Evolutionary conservation across 1,140 invertebrate genomes (phyloP).

Genomic region (Pseudomyrmex cubaensis): DNA sequence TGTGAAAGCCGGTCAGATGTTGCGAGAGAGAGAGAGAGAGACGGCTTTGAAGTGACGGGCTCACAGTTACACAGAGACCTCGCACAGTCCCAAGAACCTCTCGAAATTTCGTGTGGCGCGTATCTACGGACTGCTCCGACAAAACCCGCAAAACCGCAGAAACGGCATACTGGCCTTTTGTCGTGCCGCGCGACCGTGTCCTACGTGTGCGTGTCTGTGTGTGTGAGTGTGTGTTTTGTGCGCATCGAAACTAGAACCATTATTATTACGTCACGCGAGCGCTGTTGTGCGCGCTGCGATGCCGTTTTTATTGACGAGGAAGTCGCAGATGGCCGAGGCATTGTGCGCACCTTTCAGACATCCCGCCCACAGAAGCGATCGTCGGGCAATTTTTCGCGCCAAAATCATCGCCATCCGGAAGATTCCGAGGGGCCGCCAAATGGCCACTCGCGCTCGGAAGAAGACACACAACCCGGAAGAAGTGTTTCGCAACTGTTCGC

Average conservation of each 20-base stretch:
- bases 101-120: slow-evolving; percentile 68
- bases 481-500: slow-evolving; percentile 17
- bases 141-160: slow-evolving; percentile 80
- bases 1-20: slow-evolving; percentile 25
- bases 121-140: slow-evolving; percentile 50
- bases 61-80: slow-evolving; percentile 7
- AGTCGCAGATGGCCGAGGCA: slow-evolving; percentile 64
- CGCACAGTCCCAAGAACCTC: background rate
- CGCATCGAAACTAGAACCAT: slow-evolving; percentile 63
- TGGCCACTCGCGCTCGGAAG: background rate
- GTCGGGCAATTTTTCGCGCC: slow-evolving; percentile 47
- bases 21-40: background rate
- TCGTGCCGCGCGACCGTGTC: slow-evolving; percentile 60
- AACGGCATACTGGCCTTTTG: slow-evolving; percentile 80
- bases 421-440: background rate
- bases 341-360: slow-evolving; percentile 55
- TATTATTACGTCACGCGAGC: slow-evolving; percentile 72
- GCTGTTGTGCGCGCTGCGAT: slow-evolving; percentile 41
- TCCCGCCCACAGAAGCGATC: slow-evolving; percentile 50
- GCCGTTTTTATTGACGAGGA: slow-evolving; percentile 57
- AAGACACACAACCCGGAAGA: slow-evolving; percentile 24
- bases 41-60: slow-evolving; percentile 30
- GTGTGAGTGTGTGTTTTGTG: slow-evolving; percentile 45
- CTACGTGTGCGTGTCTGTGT: no score
- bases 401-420: slow-evolving; percentile 52